Conservation (phyloP, 2,888 invertebrate genomes). For the Catocala sponsa region DNA sequence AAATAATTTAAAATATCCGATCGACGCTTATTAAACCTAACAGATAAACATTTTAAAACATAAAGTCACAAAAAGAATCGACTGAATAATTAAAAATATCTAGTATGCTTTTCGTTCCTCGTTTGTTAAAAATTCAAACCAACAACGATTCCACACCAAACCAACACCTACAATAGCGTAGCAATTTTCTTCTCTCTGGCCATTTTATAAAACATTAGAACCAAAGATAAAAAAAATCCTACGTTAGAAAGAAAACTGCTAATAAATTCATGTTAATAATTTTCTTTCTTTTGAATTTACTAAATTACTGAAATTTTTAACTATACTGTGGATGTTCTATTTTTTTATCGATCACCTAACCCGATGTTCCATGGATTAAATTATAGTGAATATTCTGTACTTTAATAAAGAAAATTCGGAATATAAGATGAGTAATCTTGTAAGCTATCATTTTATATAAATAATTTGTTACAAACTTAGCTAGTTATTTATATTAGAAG, state of each 20-base stretch:
- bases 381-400: not conserved
- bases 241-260: conserved; percentile 7
- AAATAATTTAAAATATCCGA: no score
- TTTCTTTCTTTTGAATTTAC: not conserved
- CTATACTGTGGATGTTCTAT: no score
- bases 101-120: no score
- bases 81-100: no score
- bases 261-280: not conserved
- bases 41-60: no score
- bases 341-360: not conserved
- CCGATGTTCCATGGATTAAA: not conserved
- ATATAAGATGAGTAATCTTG: not conserved
- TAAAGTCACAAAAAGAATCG: no score
- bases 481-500: no score
- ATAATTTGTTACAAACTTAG: no score
- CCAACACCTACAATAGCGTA: not conserved
- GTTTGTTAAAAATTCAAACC: no score
- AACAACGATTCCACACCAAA: not conserved
- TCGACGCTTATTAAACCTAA: no score
- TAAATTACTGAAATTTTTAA: no score
- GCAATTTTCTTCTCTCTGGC: conserved; percentile 7
- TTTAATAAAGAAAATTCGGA: not conserved
- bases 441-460: no score
- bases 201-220: conserved; percentile 15
- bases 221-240: not conserved